A percentile compares a stretch with the other conserved stretches of the same genome.
phyloP scores from a whole-genome alignment of 2,888 invertebrate genomes.

The Eilema caniola region DNA sequence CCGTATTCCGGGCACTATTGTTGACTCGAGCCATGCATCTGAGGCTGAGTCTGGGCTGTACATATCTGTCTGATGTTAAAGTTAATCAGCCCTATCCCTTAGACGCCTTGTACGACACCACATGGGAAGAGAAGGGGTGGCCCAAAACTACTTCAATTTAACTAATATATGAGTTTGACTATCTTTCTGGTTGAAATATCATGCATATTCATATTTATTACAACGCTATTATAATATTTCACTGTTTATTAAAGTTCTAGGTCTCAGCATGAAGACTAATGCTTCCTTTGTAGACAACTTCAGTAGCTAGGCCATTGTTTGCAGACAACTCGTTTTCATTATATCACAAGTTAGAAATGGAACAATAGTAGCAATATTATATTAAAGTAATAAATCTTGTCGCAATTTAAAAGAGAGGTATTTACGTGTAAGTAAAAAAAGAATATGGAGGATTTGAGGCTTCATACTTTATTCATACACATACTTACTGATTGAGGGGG shows the following conservation, averaged over 20 bases:
- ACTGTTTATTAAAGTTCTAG: background rate
- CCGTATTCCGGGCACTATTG: no score
- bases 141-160: no score
- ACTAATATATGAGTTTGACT: no score
- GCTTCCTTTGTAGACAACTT: conserved; percentile 5
- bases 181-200: no score
- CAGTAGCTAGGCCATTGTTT: conserved; percentile 4
- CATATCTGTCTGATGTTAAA: no score
- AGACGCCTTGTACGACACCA: no score
- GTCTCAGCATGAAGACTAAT: background rate
- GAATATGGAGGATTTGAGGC: background rate
- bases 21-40: no score
- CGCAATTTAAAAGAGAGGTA: background rate
- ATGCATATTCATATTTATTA: background rate
- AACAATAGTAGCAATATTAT: conserved; percentile 7
- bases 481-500: no score
- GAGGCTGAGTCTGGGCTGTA: no score
- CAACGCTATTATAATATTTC: background rate
- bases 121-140: no score
- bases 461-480: background rate
- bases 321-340: background rate
- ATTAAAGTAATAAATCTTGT: background rate
- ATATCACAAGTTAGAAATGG: background rate
- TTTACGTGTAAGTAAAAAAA: background rate
- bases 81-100: no score